A percentile compares a stretch with the other conserved stretches of the same genome.
Evolutionary conservation across 1,140 invertebrate species (phyloP).

Genomic region (Lineus longissimus): DNA sequence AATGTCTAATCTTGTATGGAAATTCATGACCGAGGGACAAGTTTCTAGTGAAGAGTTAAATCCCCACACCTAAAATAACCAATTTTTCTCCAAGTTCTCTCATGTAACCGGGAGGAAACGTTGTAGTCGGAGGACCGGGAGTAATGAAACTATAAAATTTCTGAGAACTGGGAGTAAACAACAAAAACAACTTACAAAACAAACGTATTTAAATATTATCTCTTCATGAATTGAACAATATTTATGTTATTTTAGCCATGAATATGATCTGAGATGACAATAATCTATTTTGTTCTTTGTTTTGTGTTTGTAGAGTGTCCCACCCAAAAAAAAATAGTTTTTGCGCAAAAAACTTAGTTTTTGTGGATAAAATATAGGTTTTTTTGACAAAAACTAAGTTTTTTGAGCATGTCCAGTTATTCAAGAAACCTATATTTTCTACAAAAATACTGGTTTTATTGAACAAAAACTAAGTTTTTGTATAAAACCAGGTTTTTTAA

Average conservation of each 20-base stretch:
- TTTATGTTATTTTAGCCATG: conserved; percentile 1
- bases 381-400: too few species aligned
- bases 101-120: conserved; percentile 1
- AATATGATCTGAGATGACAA: conserved; percentile 2
- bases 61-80: conserved; percentile 1
- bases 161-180: conserved; percentile 1
- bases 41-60: conserved; percentile 5
- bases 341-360: too few species aligned
- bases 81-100: conserved; percentile 2
- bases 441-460: too few species aligned
- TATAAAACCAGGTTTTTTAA: too few species aligned
- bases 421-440: too few species aligned
- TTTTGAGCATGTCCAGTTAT: too few species aligned
- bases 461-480: too few species aligned
- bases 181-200: conserved; percentile 2
- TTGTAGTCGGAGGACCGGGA: neutral
- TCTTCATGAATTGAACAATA: conserved; percentile 2
- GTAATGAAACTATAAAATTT: conserved; percentile 1
- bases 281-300: conserved; percentile 1
- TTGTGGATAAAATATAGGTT: too few species aligned
- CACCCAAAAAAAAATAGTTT: conserved; percentile 1
- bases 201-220: conserved; percentile 3
- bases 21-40: neutral
- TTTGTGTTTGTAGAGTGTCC: neutral
- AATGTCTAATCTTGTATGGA: conserved; percentile 7